phyloP scores from a whole-genome alignment of 2,888 invertebrate genomes.

The Carterocephalus palaemon region DNA sequence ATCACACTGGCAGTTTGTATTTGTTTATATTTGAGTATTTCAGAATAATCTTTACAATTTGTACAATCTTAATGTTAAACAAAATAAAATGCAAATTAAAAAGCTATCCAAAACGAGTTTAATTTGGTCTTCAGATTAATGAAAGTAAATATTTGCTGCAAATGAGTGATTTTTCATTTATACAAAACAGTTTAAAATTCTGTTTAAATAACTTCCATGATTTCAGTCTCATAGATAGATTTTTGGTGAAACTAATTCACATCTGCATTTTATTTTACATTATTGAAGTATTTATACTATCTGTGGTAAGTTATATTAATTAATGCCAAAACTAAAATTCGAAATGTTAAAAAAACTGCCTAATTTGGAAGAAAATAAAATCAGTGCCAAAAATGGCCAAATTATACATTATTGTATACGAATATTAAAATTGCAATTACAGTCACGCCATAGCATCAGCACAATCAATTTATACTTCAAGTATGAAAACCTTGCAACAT shows the following conservation, averaged over 20 bases:
- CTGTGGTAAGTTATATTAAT: neutral
- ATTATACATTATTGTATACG: slow-evolving; percentile 1
- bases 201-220: slow-evolving; percentile 15
- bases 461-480: too few relatives aligned
- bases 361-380: slow-evolving; percentile 18
- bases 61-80: slow-evolving; percentile 67
- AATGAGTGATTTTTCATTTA: neutral
- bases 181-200: neutral
- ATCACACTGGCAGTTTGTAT: slow-evolving; percentile 66
- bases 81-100: slow-evolving; percentile 72
- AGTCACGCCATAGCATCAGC: too few relatives aligned
- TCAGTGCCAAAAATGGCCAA: slow-evolving; percentile 7
- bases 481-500: too few relatives aligned
- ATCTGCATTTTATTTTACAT: slow-evolving; percentile 46
- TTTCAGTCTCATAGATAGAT: slow-evolving; percentile 2
- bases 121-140: slow-evolving; percentile 21
- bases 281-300: slow-evolving; percentile 21
- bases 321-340: slow-evolving; percentile 11
- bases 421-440: too few relatives aligned
- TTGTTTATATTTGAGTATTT: slow-evolving; percentile 58
- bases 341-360: slow-evolving; percentile 26
- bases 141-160: slow-evolving; percentile 12
- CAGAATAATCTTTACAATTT: slow-evolving; percentile 71
- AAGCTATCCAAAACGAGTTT: slow-evolving; percentile 43
- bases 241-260: slow-evolving; percentile 4